Evolutionary conservation across 2,113 vertebrate species (phyloP).

Genomic region (Gasterosteus nipponicus): DNA sequence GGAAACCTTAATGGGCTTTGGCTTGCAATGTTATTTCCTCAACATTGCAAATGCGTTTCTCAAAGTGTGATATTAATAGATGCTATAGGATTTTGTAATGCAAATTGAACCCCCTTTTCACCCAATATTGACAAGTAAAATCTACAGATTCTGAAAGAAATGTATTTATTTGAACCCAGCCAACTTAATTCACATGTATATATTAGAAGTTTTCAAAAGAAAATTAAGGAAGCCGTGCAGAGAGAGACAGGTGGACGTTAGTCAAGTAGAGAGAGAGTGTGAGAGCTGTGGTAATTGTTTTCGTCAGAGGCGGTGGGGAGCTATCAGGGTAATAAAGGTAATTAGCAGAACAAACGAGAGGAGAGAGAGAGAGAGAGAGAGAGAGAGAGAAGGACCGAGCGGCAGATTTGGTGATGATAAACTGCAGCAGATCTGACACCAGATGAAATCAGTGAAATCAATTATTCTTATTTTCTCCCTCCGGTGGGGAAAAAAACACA

Average conservation of each 20-base stretch:
- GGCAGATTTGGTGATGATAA: constrained; percentile 65
- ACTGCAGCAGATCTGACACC: constrained; percentile 58
- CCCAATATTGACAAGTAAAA: neutral
- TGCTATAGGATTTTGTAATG: constrained; percentile 17
- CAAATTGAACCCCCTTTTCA: constrained; percentile 4
- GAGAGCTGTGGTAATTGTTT: constrained; percentile 94
- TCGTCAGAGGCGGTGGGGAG: constrained; percentile 98
- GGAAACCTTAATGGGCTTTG: constrained; percentile 39
- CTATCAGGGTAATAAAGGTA: constrained; percentile 99
- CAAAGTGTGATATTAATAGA: neutral
- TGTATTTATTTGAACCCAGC: neutral
- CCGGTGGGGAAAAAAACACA: constrained; percentile 45
- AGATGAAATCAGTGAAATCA: constrained; percentile 77
- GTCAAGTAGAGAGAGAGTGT: constrained; percentile 68
- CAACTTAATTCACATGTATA: constrained; percentile 3
- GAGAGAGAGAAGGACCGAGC: constrained; percentile 31
- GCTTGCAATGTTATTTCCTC: constrained; percentile 22
- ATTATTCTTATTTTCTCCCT: constrained; percentile 75
- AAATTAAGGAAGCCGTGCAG: neutral
- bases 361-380: constrained; percentile 17
- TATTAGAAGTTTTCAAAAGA: constrained; percentile 10
- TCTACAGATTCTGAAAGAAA: neutral
- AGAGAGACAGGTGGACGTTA: constrained; percentile 8
- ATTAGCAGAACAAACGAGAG: constrained; percentile 99
- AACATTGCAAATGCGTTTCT: neutral